Evolutionary conservation across 2,113 vertebrate species (phyloP), one percentile per base, ranked within the genome.

Genomic region (Polypterus senegalus): DNA sequence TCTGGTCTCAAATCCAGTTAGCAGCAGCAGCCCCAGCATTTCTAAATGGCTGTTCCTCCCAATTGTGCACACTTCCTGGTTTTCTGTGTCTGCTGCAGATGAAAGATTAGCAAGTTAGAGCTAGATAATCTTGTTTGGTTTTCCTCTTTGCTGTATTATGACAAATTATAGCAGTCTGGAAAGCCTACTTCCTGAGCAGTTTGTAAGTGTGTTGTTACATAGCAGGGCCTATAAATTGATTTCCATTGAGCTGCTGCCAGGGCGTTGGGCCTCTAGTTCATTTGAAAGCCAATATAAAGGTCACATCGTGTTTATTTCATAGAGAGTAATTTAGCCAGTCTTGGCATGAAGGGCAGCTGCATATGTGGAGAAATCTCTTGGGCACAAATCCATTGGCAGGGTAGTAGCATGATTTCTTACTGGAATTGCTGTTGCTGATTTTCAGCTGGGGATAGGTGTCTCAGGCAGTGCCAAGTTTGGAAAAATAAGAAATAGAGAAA

Each of bases 91-190:
- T 67, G 67, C 70, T 67, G 66, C 70, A 75, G 68, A 73, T 61
- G 67, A 76, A 64, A 70, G 77, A 74, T 77, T 67, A 70, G 71
- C 68, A 68, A 76, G 69, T 71, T 49, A 70, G 71, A 75, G 76
- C 71, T 68, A 71, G 73, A 73, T 83, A 84, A 86, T 84, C 75
- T 67, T 60, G 71, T 86, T 84, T 75, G 64, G 67, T 75, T 80
- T 74, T 79, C 76, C 69, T 76, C 72, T 65, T 76, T 27, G 69
- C 69, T 71, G 69, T 78, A 80, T 86, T 85, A 84, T 88, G 76
- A 85, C 79, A 88, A 84, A 86, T 83, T 82, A 88, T 85, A 82
- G 75, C 81, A 76, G 75, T 79, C 81, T 84, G 78, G 79, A 74
- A 78, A 78, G 70, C 79, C 69, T 73, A 72, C 78, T 82, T 80